Evolutionary conservation across 2,888 invertebrate species (phyloP), one percentile per base, ranked within the genome.

Genomic region (Cordylochernes scorpioides): DNA sequence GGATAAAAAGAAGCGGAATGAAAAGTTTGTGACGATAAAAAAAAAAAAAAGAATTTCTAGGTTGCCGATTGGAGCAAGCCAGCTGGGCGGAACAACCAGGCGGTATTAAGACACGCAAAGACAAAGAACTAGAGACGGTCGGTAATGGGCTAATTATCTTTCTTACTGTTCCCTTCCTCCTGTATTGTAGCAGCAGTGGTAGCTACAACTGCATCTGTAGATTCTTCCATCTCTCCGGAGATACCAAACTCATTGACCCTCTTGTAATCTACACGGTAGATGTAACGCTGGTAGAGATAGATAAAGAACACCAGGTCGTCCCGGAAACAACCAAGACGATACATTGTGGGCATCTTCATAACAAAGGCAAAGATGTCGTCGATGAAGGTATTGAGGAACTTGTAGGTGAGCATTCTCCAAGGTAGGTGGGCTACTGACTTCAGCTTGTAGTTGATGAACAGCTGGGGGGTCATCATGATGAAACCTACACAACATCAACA

Each of bases 321-420:
- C 53, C 94, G 68, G 61, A 97, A 86, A 58, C 94, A 97, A 22
- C 94, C 94, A 46, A 97, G 55, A 43, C 94, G 65, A 50, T 99
- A 97, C 67, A 97, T 73, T 2, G 88, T 94, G 16, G 97, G 97
- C 97, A 97, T 97, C 59, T 91, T 88, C 46, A 99, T 97, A 39
- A 99, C 88, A 62, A 99, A 97, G 34, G 97, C 97, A 60, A 99
- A 97, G 46, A 99, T 84, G 54, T 99, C 97, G 59, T 97, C 97
- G 46, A 97, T 94, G 55, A 97, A 97, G 14, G 97, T 97, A 54
- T 97, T 97, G 33, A 97, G 66, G 54, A 91, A 91, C 62, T 97
- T 97, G 55, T 97, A 99, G 7, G 91, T 88, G 67, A 97, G 69
- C 94, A 97, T 97, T 35, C 97, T 66, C 97, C 97, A 99, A 4